Evolutionary conservation across 2,797 vertebrate genomes (phyloP).

Genomic region (Botia almorhae): DNA sequence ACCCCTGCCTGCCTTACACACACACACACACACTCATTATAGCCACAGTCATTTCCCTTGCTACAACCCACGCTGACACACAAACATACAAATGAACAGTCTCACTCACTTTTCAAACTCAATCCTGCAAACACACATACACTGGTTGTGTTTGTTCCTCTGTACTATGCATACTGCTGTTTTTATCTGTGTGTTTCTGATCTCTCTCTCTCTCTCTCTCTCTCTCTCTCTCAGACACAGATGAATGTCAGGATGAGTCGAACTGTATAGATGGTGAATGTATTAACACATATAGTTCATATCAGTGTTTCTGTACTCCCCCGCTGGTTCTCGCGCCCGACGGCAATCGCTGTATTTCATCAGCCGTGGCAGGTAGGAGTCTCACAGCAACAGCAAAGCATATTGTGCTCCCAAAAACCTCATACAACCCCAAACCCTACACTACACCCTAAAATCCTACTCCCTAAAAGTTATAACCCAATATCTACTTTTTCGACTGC

Average conservation of each 20-base stretch:
- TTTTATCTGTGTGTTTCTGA: background rate
- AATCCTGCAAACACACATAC: background rate
- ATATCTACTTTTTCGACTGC: background rate
- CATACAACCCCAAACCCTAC: background rate
- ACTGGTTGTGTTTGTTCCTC: too few species aligned
- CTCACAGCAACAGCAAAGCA: background rate
- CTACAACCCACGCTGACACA: conserved; percentile 24
- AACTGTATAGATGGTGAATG: conserved; percentile 89
- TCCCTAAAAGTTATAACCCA: background rate
- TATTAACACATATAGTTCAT: conserved; percentile 91
- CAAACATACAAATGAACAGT: background rate
- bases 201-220: conserved; percentile 35
- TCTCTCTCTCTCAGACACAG: conserved; percentile 78
- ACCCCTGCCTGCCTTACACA: conserved; percentile 38
- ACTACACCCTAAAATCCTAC: background rate
- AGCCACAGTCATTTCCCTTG: conserved; percentile 24
- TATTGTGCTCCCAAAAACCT: too few species aligned
- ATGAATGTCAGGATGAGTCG: conserved; percentile 91
- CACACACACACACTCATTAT: conserved; percentile 6
- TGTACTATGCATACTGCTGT: conserved; percentile 1
- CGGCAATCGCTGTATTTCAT: conserved; percentile 80
- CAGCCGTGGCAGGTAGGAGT: conserved; percentile 79
- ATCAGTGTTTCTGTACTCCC: conserved; percentile 90
- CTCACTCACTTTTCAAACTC: background rate
- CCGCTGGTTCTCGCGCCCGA: conserved; percentile 84